phyloP scores from a whole-genome alignment of 2,888 invertebrate genomes.

The Tubulanus polymorphus region DNA sequence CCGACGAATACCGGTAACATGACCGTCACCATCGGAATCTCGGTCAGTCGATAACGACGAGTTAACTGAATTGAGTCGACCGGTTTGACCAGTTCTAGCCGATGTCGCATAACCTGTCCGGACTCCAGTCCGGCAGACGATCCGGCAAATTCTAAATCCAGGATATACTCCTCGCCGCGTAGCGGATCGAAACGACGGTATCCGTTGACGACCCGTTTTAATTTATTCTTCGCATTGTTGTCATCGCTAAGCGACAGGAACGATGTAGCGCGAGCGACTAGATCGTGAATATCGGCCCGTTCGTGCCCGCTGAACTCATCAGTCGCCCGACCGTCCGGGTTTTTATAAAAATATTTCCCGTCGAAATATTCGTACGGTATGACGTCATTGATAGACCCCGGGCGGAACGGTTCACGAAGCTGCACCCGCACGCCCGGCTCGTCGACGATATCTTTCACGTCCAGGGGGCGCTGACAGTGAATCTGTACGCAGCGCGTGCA shows the following conservation, averaged over 20 bases:
- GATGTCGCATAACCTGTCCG: neutral
- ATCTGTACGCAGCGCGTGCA: neutral
- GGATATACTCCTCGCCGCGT: conserved; percentile 18
- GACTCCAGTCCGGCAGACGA: neutral
- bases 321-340: conserved; percentile 16
- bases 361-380: conserved; percentile 20
- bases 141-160: conserved; percentile 11
- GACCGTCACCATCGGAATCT: no score
- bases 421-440: neutral
- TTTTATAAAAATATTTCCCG: conserved; percentile 8
- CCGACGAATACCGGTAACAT: no score
- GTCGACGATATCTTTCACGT: neutral
- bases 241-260: conserved; percentile 9
- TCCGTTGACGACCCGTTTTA: conserved; percentile 11
- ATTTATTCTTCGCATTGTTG: neutral
- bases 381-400: conserved; percentile 15
- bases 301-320: conserved; percentile 15
- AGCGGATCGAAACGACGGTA: conserved; percentile 20
- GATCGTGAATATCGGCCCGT: conserved; percentile 18
- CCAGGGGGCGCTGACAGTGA: neutral
- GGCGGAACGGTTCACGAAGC: conserved; percentile 10
- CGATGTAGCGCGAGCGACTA: conserved; percentile 11
- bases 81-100: conserved; percentile 18
- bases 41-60: no score
- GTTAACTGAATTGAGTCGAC: no score